Evolutionary conservation across 2,797 vertebrate genomes (phyloP).

Genomic region (Sebastes hubbsi): DNA sequence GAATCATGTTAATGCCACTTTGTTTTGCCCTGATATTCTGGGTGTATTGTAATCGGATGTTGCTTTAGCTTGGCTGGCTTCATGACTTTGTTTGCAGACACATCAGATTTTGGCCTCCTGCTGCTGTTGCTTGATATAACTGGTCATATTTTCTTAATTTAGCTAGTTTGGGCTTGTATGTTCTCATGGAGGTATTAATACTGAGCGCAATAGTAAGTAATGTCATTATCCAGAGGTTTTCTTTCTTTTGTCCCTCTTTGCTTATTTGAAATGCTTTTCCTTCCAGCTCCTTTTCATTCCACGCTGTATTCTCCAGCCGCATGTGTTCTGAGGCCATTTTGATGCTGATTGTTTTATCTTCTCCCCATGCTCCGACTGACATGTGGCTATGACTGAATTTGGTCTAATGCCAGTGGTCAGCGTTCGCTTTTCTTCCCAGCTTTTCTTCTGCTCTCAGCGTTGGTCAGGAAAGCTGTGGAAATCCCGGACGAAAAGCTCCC

Average conservation of each 20-base stretch:
- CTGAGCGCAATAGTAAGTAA: neutral
- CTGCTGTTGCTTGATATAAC: no score
- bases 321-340: conserved; percentile 4
- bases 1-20: no score
- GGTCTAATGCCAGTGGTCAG: conserved; percentile 36
- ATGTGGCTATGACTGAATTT: conserved; percentile 16
- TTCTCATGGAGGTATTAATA: neutral
- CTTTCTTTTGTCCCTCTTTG: neutral
- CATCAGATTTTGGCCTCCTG: no score
- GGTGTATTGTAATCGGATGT: no score
- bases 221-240: neutral
- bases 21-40: no score
- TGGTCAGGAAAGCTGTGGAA: conserved; percentile 57
- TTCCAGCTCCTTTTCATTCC: neutral
- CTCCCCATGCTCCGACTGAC: neutral
- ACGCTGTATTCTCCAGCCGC: neutral
- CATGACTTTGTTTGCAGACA: no score
- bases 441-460: conserved; percentile 20
- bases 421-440: conserved; percentile 32
- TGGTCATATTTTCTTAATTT: no score
- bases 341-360: conserved; percentile 3
- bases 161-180: neutral
- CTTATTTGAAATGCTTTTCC: neutral
- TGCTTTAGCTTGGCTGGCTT: no score
- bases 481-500: conserved; percentile 51